phyloP scores from a whole-genome alignment of 2,888 invertebrate species.

The Dryomyza anilis region DNA sequence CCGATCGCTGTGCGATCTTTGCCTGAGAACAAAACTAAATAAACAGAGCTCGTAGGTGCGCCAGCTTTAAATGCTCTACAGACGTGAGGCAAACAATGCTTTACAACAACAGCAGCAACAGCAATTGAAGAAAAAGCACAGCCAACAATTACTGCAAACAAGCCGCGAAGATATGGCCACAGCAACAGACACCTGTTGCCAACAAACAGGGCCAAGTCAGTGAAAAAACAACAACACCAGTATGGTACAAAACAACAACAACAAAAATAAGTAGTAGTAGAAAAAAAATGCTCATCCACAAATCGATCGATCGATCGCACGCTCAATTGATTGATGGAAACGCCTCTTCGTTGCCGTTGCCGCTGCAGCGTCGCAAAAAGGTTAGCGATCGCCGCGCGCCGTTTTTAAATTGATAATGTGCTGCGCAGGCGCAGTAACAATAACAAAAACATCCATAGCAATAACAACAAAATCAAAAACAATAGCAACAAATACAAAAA shows the following conservation, averaged over 20 bases:
- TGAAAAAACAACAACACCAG: background rate
- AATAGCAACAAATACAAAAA: no score
- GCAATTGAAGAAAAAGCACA: background rate
- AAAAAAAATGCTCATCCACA: background rate
- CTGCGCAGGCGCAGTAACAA: no score
- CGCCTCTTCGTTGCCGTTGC: conserved; percentile 36
- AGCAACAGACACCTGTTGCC: conserved; percentile 18
- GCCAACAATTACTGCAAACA: background rate
- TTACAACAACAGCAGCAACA: background rate
- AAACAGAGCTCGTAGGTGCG: background rate
- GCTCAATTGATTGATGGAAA: conserved; percentile 50
- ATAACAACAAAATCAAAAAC: no score
- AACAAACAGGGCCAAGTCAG: background rate
- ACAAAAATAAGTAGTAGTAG: background rate
- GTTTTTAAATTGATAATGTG: conserved; percentile 39
- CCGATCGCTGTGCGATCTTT: background rate
- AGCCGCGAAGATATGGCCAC: conserved; percentile 1
- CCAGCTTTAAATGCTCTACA: background rate
- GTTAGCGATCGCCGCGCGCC: conserved; percentile 11
- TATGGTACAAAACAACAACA: background rate
- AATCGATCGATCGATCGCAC: background rate
- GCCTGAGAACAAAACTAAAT: background rate
- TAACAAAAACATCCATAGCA: no score
- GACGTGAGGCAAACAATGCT: background rate
- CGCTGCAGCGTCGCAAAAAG: conserved; percentile 18